Percentiles rank a stretch among this genome's conserved stretches.
These are phyloP conservation scores for Antheraea yamamai DNA, from an alignment of 2,888 invertebrate genomes.

Conservation along the genomic window DNA sequence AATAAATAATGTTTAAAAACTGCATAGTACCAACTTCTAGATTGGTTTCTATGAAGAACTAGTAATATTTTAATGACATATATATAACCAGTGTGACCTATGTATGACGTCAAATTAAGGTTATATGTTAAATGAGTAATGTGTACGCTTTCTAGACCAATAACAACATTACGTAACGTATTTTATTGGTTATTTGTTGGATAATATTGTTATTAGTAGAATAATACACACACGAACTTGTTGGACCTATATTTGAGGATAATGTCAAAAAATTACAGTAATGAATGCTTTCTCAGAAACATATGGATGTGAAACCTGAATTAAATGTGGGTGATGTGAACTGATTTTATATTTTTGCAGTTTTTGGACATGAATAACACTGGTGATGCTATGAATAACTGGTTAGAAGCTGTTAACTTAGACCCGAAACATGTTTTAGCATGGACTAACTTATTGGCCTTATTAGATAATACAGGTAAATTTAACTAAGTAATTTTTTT, in stretches of 20 bases:
- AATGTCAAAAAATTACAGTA: neutral
- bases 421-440: constrained; percentile 91
- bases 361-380: constrained; percentile 90
- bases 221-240: no score
- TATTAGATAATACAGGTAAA: constrained; percentile 88
- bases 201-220: no score
- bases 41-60: no score
- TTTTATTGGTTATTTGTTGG: no score
- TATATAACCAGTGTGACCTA: no score
- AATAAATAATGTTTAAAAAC: neutral
- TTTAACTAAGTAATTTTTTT: neutral
- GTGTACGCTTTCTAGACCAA: no score
- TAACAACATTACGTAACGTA: no score
- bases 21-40: no score
- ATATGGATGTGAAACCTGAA: neutral
- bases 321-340: neutral
- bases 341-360: constrained; percentile 66
- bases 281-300: neutral
- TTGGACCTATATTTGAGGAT: neutral
- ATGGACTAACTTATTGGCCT: constrained; percentile 95
- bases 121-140: no score
- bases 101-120: no score
- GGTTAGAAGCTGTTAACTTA: constrained; percentile 90
- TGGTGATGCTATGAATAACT: constrained; percentile 88
- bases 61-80: no score